Conservation (phyloP, 2,797 vertebrate genomes). For the Typhlichthys subterraneus region DNA sequence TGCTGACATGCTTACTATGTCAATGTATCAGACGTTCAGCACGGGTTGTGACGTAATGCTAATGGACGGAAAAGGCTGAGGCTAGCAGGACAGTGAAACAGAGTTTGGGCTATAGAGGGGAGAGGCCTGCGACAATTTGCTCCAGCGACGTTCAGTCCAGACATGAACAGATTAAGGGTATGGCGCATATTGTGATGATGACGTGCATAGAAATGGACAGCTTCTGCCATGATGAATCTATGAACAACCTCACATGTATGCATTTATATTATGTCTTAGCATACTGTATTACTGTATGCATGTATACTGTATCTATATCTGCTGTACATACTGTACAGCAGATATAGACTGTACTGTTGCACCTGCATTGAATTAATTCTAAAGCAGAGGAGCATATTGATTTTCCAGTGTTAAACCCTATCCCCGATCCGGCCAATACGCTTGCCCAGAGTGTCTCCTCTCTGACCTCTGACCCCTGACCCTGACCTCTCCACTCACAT, state of each 20-base stretch:
- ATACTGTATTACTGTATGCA: no score
- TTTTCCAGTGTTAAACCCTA: conserved; percentile 61
- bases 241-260: conserved; percentile 12
- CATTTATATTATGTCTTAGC: no score
- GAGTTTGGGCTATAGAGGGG: conserved; percentile 11
- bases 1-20: no score
- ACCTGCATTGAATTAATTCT: conserved; percentile 40
- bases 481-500: conserved; percentile 63
- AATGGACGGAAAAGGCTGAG: neutral
- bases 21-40: no score
- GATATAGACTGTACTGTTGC: conserved; percentile 22
- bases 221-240: conserved; percentile 30
- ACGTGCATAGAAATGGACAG: neutral
- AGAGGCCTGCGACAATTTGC: neutral
- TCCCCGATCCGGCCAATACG: conserved; percentile 47
- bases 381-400: conserved; percentile 55
- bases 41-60: no score
- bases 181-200: neutral
- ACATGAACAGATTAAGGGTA: neutral
- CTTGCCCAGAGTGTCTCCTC: conserved; percentile 55
- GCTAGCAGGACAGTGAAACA: conserved; percentile 41
- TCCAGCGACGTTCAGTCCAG: neutral
- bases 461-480: conserved; percentile 65
- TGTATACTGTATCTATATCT: no score
- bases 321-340: neutral